Percentiles rank a stretch among this genome's conserved stretches.
Conservation (phyloP, 1,140 invertebrate genomes). For the Drosophila baimaii region DNA sequence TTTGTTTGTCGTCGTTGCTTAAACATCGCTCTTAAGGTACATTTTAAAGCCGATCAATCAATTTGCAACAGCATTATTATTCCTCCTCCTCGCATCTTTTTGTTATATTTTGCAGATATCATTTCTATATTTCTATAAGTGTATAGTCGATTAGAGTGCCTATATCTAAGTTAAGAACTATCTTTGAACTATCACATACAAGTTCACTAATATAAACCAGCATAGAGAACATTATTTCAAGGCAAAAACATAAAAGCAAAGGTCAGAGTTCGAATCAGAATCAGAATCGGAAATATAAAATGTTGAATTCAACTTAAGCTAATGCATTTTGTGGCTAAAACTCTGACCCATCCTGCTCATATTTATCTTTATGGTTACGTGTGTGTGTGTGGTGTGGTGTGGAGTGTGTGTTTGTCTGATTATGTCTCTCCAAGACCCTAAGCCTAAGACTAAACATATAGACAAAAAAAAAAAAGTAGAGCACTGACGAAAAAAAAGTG, state of each 20-base stretch:
- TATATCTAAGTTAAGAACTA: conserved; percentile 64
- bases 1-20: conserved; percentile 21
- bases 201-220: conserved; percentile 71
- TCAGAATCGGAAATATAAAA: neutral
- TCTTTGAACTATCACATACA: conserved; percentile 84
- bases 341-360: conserved; percentile 18
- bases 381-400: conserved; percentile 42
- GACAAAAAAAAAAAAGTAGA: conserved; percentile 22
- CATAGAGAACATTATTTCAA: conserved; percentile 24
- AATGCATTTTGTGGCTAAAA: conserved; percentile 4
- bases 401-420: conserved; percentile 28
- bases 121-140: conserved; percentile 17
- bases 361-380: conserved; percentile 12
- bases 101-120: conserved; percentile 10
- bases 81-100: conserved; percentile 1
- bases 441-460: conserved; percentile 19
- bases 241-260: conserved; percentile 18
- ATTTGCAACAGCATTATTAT: conserved; percentile 32
- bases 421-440: conserved; percentile 29
- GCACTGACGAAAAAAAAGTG: conserved; percentile 12
- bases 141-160: conserved; percentile 26
- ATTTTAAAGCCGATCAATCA: conserved; percentile 61
- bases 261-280: neutral
- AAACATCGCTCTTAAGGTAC: conserved; percentile 44
- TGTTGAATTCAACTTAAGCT: conserved; percentile 28